These are phyloP conservation scores for Psettodes erumei DNA, from an alignment of 2,113 vertebrate species.

Conservation along the genomic window DNA sequence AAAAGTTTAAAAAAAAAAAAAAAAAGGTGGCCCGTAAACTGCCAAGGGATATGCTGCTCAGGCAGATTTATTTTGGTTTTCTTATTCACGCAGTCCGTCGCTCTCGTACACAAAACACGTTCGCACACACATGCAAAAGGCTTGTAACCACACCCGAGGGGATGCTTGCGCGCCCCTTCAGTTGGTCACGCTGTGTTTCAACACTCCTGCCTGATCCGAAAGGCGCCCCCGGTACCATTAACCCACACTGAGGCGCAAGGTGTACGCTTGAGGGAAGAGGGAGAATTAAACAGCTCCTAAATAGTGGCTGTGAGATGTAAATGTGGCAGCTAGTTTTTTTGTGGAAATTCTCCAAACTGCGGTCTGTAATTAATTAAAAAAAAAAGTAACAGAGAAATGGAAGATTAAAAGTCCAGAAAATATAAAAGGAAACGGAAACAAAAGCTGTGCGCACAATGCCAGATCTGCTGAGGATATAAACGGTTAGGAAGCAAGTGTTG, in stretches of 20 bases:
- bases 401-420: conserved; percentile 60
- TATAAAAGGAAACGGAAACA: conserved; percentile 45
- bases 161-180: conserved; percentile 69
- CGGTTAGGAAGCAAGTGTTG: conserved; percentile 82
- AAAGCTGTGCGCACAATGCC: conserved; percentile 75
- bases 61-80: conserved; percentile 83
- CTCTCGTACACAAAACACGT: conserved; percentile 46
- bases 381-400: conserved; percentile 42
- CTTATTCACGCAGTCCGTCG: conserved; percentile 64
- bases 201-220: conserved; percentile 66
- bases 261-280: conserved; percentile 45
- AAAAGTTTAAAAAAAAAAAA: conserved; percentile 45
- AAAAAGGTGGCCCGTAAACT: conserved; percentile 67
- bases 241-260: conserved; percentile 30
- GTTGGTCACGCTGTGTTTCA: conserved; percentile 71
- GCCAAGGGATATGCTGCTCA: conserved; percentile 72
- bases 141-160: conserved; percentile 81
- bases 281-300: conserved; percentile 65
- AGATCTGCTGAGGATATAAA: conserved; percentile 79
- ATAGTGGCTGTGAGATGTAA: conserved; percentile 53
- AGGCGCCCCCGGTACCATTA: conserved; percentile 67
- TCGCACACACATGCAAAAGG: conserved; percentile 71
- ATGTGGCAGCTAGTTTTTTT: conserved; percentile 59
- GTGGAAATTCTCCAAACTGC: conserved; percentile 36
- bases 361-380: conserved; percentile 46